A percentile compares a stretch with the other conserved stretches of the same genome.
phyloP scores from a whole-genome alignment of 2,888 invertebrate genomes.

The Tinea semifulvella region DNA sequence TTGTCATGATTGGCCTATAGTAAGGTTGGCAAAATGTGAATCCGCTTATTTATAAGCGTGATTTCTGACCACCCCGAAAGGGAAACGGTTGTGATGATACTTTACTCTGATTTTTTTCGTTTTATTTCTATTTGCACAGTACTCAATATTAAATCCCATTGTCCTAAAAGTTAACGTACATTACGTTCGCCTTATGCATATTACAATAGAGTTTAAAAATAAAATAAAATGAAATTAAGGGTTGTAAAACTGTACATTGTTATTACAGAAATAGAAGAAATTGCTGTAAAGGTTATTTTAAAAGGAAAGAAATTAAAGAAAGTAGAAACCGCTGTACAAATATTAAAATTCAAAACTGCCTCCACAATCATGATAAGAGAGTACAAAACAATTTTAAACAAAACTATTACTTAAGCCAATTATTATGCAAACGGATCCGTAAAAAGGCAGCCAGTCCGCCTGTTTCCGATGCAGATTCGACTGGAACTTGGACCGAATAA shows the following conservation, averaged over 20 bases:
- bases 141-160: no score
- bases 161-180: no score
- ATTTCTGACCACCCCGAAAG: no score
- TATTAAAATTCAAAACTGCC: slow-evolving; percentile 6
- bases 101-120: no score
- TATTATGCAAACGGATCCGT: slow-evolving; percentile 14
- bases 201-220: not conserved
- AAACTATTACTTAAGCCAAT: slow-evolving; percentile 15
- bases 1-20: no score
- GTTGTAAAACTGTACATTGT: no score
- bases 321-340: not conserved
- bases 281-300: no score
- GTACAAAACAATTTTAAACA: slow-evolving; percentile 11
- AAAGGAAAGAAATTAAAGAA: not conserved
- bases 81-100: no score
- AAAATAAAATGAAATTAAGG: not conserved
- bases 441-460: slow-evolving; percentile 5
- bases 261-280: not conserved
- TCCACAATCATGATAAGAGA: slow-evolving; percentile 6
- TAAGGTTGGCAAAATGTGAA: no score
- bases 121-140: no score
- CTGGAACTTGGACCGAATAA: slow-evolving; percentile 6
- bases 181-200: no score
- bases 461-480: slow-evolving; percentile 11
- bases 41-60: no score